phyloP scores from a whole-genome alignment of 2,797 vertebrate species.

The Typhlichthys eigenmanni region DNA sequence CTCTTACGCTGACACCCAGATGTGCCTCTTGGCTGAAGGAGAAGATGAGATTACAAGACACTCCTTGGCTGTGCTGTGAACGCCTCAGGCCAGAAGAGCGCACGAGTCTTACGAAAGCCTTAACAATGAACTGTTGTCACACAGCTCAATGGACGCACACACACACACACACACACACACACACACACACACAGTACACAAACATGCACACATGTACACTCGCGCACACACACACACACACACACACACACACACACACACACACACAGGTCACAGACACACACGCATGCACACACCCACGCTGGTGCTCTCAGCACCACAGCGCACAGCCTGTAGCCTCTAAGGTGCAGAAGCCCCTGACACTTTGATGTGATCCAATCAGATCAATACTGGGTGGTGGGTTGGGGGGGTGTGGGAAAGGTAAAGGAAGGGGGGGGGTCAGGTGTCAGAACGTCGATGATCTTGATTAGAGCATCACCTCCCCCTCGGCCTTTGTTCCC shows the following conservation, averaged over 20 bases:
- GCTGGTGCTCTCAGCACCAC: too few relatives aligned
- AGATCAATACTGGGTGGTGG: slow-evolving; percentile 28
- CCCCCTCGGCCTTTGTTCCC: too few relatives aligned
- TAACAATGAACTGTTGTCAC: neutral
- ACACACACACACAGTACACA: neutral
- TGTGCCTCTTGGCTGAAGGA: neutral
- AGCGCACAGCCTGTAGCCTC: too few relatives aligned
- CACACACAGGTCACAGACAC: neutral
- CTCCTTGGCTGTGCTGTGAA: neutral
- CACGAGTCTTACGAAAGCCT: neutral
- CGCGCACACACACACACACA: neutral
- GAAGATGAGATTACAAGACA: neutral
- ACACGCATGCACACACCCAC: neutral
- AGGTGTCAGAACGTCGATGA: too few relatives aligned
- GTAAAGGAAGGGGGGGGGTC: too few relatives aligned
- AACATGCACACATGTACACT: neutral
- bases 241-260: neutral
- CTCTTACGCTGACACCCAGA: neutral
- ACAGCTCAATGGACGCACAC: neutral
- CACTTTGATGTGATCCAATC: slow-evolving; percentile 50
- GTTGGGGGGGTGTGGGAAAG: too few relatives aligned
- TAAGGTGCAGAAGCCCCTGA: too few relatives aligned
- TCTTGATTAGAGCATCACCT: too few relatives aligned
- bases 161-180: neutral
- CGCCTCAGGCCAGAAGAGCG: neutral